Percentiles rank a stretch among this genome's conserved stretches.
phyloP scores from a whole-genome alignment of 2,888 invertebrate genomes.

The Troilus luridus region DNA sequence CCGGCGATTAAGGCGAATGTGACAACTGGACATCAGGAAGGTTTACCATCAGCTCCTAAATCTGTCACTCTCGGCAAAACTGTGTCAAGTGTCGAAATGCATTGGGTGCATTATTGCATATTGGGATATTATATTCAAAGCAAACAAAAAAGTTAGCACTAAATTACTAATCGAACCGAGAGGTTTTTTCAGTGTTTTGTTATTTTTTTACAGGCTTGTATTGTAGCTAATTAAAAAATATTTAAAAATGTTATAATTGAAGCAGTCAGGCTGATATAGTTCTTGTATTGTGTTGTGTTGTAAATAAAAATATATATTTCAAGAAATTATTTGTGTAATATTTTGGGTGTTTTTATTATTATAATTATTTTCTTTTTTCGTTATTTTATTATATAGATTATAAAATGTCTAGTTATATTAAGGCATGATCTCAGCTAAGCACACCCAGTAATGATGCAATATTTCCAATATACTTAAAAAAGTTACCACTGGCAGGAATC shows the following conservation, averaged over 20 bases:
- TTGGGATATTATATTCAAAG: constrained; percentile 92
- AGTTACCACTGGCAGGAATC: no score
- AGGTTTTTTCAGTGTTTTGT: constrained; percentile 25
- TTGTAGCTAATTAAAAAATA: constrained; percentile 30
- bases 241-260: constrained; percentile 10
- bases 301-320: constrained; percentile 11
- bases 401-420: not conserved
- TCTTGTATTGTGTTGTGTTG: constrained; percentile 27
- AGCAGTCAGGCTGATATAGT: not conserved
- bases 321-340: not conserved
- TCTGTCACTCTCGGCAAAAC: constrained; percentile 82
- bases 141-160: constrained; percentile 80
- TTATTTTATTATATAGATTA: not conserved
- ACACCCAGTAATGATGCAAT: no score
- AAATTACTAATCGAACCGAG: not conserved
- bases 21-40: constrained; percentile 93
- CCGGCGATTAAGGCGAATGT: constrained; percentile 83
- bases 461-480: no score
- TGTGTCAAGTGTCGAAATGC: constrained; percentile 86
- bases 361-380: not conserved
- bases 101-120: constrained; percentile 92
- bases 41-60: constrained; percentile 85
- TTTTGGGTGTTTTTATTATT: not conserved
- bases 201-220: constrained; percentile 15
- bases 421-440: not conserved